phyloP scores from a whole-genome alignment of 2,888 invertebrate genomes.

The Phragmatobia fuliginosa region DNA sequence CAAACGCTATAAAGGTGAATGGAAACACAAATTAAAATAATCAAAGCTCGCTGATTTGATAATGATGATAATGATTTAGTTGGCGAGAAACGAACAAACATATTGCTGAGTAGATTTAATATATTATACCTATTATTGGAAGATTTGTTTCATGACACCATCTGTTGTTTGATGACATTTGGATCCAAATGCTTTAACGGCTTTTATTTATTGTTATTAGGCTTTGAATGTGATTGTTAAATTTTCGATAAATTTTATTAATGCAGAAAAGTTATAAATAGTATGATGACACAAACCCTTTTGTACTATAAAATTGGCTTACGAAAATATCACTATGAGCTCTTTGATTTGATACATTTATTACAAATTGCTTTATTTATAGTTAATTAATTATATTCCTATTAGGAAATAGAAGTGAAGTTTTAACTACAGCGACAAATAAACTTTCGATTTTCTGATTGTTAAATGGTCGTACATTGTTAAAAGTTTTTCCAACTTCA shows the following conservation, averaged over 20 bases:
- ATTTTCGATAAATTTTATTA: neutral
- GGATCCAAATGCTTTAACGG: constrained; percentile 18
- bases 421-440: too few species aligned
- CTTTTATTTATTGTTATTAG: constrained; percentile 26
- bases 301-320: neutral
- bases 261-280: constrained; percentile 2
- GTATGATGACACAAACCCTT: constrained; percentile 1
- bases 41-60: constrained; percentile 27
- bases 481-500: too few species aligned
- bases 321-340: neutral
- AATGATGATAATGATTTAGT: constrained; percentile 32
- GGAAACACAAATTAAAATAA: constrained; percentile 21
- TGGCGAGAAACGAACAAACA: constrained; percentile 15
- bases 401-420: too few species aligned
- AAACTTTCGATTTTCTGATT: neutral
- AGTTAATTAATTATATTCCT: neutral
- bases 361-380: neutral
- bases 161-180: constrained; percentile 20
- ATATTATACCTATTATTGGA: constrained; percentile 26
- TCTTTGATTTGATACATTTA: neutral
- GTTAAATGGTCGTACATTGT: too few species aligned
- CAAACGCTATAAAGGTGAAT: constrained; percentile 12
- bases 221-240: constrained; percentile 14
- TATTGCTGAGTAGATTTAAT: constrained; percentile 21
- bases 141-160: constrained; percentile 21